These are phyloP conservation scores for Acanthacorydalis orientalis DNA, from an alignment of 2,888 invertebrate species.

Conservation along the genomic window DNA sequence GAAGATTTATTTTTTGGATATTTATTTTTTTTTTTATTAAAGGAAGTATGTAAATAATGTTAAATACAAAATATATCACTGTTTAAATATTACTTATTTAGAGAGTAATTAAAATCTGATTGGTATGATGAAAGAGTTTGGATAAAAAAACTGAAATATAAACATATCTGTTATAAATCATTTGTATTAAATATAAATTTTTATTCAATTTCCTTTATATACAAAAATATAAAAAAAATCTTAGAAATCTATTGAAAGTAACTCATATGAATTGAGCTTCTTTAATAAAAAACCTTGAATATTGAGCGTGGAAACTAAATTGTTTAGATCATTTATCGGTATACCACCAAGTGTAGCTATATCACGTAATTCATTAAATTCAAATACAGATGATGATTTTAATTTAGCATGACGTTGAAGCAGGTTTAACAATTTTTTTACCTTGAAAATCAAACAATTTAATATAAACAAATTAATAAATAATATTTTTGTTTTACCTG, in stretches of 20 bases:
- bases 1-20: neutral
- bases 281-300: constrained; percentile 72
- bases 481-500: constrained; percentile 28
- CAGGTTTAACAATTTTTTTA: constrained; percentile 52
- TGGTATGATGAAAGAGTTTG: too few species aligned
- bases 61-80: too few species aligned
- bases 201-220: too few species aligned
- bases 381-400: constrained; percentile 53
- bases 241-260: neutral
- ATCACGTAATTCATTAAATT: constrained; percentile 57
- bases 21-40: too few species aligned
- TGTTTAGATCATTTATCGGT: constrained; percentile 41
- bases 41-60: too few species aligned
- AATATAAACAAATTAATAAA: constrained; percentile 8
- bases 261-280: constrained; percentile 36
- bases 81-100: too few species aligned
- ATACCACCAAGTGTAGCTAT: constrained; percentile 51
- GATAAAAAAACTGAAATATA: too few species aligned
- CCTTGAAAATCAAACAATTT: constrained; percentile 27
- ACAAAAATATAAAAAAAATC: neutral
- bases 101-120: too few species aligned
- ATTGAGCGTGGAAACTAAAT: constrained; percentile 63
- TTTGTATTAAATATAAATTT: too few species aligned
- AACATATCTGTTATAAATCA: too few species aligned
- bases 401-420: constrained; percentile 48